phyloP scores from a whole-genome alignment of 2,113 vertebrate genomes.

The Tyrannus savana region DNA sequence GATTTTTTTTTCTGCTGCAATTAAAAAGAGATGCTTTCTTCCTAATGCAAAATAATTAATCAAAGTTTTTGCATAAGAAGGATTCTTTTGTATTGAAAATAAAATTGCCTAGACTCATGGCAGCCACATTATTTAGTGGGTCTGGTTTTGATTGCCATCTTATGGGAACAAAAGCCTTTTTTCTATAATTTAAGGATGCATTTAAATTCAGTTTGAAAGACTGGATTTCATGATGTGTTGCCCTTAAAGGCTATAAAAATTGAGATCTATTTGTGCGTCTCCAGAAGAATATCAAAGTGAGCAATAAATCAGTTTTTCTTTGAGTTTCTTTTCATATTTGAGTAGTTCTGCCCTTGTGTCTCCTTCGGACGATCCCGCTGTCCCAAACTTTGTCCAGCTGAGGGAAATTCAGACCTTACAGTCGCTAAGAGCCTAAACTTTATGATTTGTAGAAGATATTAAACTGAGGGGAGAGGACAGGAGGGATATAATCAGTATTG shows the following conservation, averaged over 20 bases:
- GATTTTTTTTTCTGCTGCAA: constrained; percentile 49
- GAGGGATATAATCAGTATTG: neutral
- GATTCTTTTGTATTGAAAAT: constrained; percentile 1
- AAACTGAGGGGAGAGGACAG: neutral
- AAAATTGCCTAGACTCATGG: neutral
- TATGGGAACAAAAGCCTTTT: constrained; percentile 19
- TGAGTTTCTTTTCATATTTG: neutral
- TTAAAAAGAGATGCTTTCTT: constrained; percentile 43
- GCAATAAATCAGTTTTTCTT: neutral
- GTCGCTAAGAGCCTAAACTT: neutral
- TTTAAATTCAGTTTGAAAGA: constrained; percentile 55
- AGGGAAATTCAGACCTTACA: neutral
- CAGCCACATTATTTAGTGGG: constrained; percentile 7
- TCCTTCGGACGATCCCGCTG: neutral
- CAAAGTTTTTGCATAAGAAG: constrained; percentile 15
- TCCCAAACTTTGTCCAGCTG: neutral
- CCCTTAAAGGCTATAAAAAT: constrained; percentile 18
- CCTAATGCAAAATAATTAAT: constrained; percentile 45
- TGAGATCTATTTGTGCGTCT: neutral
- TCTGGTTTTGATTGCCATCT: constrained; percentile 16
- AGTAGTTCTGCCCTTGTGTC: neutral
- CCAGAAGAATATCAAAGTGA: neutral
- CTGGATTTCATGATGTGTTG: neutral
- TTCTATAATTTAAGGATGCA: constrained; percentile 21
- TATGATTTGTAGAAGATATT: rapidly evolving